Conservation (phyloP, 2,797 vertebrate genomes). For the Huso huso region DNA sequence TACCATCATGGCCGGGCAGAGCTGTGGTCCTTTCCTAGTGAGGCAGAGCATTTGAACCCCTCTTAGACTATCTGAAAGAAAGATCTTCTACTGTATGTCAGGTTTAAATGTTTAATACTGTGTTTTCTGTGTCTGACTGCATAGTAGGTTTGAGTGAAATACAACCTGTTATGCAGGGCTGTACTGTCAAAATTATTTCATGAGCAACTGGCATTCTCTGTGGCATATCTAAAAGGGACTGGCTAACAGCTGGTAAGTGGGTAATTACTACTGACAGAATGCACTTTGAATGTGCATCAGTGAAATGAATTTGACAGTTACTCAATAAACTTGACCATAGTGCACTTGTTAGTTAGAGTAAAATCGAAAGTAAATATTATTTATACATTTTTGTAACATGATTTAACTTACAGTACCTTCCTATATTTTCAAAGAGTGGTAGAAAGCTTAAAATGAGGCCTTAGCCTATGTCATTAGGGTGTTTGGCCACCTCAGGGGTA, state of each 20-base stretch:
- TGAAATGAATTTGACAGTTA: conserved; percentile 44
- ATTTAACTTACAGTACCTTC: no score
- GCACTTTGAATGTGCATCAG: conserved; percentile 43
- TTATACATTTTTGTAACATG: conserved; percentile 43
- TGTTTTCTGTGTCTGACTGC: conserved; percentile 28
- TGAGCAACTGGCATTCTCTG: conserved; percentile 36
- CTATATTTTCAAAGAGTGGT: no score
- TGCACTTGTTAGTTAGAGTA: conserved; percentile 29
- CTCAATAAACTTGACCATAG: conserved; percentile 37
- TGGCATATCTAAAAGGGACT: conserved; percentile 40
- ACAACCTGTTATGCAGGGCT: conserved; percentile 38
- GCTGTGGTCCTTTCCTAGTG: neutral
- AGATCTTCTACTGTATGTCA: neutral
- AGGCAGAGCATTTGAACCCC: conserved; percentile 20
- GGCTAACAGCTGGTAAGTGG: conserved; percentile 42
- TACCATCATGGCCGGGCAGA: neutral
- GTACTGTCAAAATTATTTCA: conserved; percentile 42
- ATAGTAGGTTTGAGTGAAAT: conserved; percentile 30
- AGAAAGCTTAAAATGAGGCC: no score
- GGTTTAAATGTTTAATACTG: conserved; percentile 47
- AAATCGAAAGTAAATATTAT: conserved; percentile 37
- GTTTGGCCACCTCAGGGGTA: no score
- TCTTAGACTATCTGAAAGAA: conserved; percentile 3
- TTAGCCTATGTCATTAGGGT: no score
- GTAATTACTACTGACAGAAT: conserved; percentile 42